Evolutionary conservation across 2,888 invertebrate genomes (phyloP), one percentile per base, ranked within the genome.

Genomic region (Keiferia lycopersicella): DNA sequence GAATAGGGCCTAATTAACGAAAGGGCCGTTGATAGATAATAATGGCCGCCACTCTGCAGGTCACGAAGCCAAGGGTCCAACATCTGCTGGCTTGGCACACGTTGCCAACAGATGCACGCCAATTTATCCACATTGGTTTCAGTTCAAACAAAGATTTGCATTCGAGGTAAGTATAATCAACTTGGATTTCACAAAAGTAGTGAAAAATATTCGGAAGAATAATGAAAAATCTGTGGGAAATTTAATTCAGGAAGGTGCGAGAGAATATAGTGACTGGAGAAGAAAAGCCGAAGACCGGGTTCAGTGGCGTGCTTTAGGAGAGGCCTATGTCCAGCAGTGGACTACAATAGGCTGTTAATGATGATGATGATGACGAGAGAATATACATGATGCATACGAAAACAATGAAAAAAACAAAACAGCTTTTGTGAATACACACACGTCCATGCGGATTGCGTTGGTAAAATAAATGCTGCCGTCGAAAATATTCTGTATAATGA

Each of bases 1-100:
- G 87, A 90, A 89, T 90, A 86, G 84, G 76, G 72, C 71, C 84
- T 89, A 91, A 89, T 91, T 90, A 90, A 82, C 73, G 73, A 73
- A 77, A 82, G 84, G 82, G 83, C 74, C 78, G 73, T 68, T 78
- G 75, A 79, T 80, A 83, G 82, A 86, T 82, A 81, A 81, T 76
- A 80, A 80, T 77, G 73, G 77, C 72, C 69, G 71, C 67, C 73
- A 74, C 77, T 64, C 50, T 74, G 74, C 81, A 80, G 81, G 83
- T 84, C 84, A 82, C 80, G 77, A 76, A 76, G 77, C 76, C 76
- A 76, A 82, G 82, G 80, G 80, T 77, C 71, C 74, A 73, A 77
- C 90, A 91, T 86, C 88, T 90, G 89, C 84, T 82, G 74, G 70
- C 73, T 73, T 78, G 76, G 51, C 51, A 53, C 86, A 86, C 76